These are phyloP conservation scores for Noctuana brunneofusca DNA, from an alignment of 2,888 invertebrate species.

Conservation along the genomic window DNA sequence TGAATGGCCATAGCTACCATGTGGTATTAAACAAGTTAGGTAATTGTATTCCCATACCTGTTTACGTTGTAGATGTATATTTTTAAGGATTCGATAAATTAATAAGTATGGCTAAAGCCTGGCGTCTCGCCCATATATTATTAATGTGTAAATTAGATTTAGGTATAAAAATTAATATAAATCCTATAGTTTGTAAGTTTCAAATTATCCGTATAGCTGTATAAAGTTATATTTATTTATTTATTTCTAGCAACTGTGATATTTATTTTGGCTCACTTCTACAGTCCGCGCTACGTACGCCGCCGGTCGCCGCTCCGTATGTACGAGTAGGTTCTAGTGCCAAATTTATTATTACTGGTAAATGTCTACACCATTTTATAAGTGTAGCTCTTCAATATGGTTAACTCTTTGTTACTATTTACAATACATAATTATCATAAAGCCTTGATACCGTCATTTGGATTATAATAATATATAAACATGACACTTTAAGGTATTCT, in stretches of 20 bases:
- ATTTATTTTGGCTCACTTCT: conserved; percentile 45
- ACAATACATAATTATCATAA: no score
- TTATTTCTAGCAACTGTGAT: conserved; percentile 73
- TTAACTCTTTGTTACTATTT: no score
- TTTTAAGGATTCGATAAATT: background rate
- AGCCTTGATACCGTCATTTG: no score
- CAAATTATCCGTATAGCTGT: conserved; percentile 54
- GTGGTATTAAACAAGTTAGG: no score
- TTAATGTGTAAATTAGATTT: conserved; percentile 29
- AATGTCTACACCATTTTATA: background rate
- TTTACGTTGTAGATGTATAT: background rate
- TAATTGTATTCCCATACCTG: background rate
- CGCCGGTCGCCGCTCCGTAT: no score
- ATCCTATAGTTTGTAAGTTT: conserved; percentile 40
- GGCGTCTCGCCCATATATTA: conserved; percentile 7
- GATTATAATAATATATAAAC: no score
- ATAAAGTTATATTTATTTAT: conserved; percentile 71
- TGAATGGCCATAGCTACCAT: no score
- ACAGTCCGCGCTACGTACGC: background rate
- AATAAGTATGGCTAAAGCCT: background rate
- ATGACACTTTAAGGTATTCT: no score
- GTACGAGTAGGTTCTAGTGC: conserved; percentile 23
- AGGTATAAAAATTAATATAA: conserved; percentile 39
- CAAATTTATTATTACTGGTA: conserved; percentile 23
- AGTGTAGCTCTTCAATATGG: no score